These are phyloP conservation scores for Crematogaster levior DNA, from an alignment of 2,888 invertebrate species.

Conservation along the genomic window DNA sequence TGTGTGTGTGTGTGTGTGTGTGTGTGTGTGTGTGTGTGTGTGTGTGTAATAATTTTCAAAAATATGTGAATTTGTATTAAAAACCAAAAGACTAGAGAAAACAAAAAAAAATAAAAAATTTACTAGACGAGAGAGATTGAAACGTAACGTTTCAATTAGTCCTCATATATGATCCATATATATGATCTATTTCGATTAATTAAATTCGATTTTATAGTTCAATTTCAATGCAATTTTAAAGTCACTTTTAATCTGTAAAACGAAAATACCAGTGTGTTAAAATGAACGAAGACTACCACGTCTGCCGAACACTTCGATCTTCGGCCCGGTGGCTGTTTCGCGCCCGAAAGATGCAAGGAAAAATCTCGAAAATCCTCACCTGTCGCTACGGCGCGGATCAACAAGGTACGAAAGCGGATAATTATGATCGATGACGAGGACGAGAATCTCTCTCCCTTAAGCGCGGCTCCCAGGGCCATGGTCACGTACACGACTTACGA, in stretches of 20 bases:
- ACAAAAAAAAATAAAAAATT: not conserved
- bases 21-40: too few species aligned
- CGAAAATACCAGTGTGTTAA: not conserved
- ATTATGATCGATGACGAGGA: constrained; percentile 82
- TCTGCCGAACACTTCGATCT: not conserved
- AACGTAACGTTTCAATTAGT: not conserved
- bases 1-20: too few species aligned
- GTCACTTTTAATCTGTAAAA: not conserved
- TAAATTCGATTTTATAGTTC: not conserved
- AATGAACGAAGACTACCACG: not conserved
- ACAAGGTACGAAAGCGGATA: constrained; percentile 71
- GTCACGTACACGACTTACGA: constrained; percentile 76
- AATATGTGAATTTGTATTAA: not conserved
- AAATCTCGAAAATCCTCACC: constrained; percentile 53
- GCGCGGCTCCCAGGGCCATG: constrained; percentile 70
- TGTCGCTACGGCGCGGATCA: constrained; percentile 52
- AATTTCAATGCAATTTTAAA: constrained; percentile 1
- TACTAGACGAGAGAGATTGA: not conserved
- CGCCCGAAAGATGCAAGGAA: constrained; percentile 13
- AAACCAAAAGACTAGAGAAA: not conserved
- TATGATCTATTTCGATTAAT: too few species aligned
- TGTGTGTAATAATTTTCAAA: not conserved
- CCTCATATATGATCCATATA: not conserved
- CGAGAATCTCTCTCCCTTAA: constrained; percentile 66
- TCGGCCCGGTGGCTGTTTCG: constrained; percentile 9